Evolutionary conservation across 35 echinoderm and acorn worm species (phyloP).

Genomic region (Holothuria glaberrima): DNA sequence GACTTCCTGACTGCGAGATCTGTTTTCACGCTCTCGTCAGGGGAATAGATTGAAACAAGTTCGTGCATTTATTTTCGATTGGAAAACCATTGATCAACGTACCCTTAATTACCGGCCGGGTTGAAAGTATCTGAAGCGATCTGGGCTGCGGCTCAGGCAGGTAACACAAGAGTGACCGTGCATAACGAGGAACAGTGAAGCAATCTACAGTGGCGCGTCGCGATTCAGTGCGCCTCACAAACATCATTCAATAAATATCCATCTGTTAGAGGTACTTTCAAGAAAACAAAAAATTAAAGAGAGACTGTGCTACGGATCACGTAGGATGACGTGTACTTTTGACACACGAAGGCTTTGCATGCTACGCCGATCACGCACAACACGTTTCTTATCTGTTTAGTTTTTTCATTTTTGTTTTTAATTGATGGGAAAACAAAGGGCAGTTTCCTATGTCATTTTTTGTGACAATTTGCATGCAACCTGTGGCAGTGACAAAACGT

Average conservation of each 20-base stretch:
- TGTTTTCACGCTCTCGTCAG: constrained; percentile 57
- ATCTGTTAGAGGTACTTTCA: constrained; percentile 45
- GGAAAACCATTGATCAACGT: constrained; percentile 54
- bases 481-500: no score
- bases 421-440: no score
- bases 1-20: constrained; percentile 46
- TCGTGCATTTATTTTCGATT: constrained; percentile 52
- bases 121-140: constrained; percentile 48
- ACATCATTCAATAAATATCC: constrained; percentile 50
- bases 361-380: no score
- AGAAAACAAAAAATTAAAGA: constrained; percentile 47
- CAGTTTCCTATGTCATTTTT: no score
- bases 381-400: no score
- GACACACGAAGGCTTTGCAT: no score
- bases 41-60: constrained; percentile 48
- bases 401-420: no score
- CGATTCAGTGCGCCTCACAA: constrained; percentile 40
- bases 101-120: constrained; percentile 41
- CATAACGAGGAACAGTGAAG: constrained; percentile 31
- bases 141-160: constrained; percentile 22
- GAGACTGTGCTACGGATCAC: neutral
- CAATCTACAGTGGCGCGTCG: neutral
- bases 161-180: constrained; percentile 50
- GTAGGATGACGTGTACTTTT: no score
- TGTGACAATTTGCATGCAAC: no score